Evolutionary conservation across 2,888 invertebrate species (phyloP).

Genomic region (Drosophila flavopinicola): DNA sequence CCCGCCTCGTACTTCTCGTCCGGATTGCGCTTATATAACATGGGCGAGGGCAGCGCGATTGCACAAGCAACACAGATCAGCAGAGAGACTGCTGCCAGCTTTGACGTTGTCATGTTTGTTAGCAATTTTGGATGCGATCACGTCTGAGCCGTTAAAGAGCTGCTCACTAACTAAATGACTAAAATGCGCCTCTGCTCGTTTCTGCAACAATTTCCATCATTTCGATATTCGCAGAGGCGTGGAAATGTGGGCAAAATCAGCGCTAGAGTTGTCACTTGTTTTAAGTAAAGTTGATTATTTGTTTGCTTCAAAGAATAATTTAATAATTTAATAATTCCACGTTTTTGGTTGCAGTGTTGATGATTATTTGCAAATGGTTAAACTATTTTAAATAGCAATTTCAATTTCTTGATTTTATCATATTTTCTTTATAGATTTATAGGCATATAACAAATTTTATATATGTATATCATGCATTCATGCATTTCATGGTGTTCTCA

Average conservation of each 20-base stretch:
- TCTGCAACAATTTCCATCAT: not conserved
- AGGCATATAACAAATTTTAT: no score
- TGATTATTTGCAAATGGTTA: no score
- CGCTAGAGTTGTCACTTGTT: constrained; percentile 3
- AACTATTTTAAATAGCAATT: no score
- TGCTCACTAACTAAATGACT: constrained; percentile 41
- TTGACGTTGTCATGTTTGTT: not conserved
- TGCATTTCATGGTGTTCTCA: no score
- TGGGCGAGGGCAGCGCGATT: constrained; percentile 82
- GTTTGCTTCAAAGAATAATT: no score
- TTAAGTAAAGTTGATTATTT: no score
- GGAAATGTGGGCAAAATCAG: constrained; percentile 4
- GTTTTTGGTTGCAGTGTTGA: no score
- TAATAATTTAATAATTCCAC: no score
- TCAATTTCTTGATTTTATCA: no score
- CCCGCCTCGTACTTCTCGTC: constrained; percentile 85
- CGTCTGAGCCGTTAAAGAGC: constrained; percentile 30
- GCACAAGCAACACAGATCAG: constrained; percentile 34
- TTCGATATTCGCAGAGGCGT: constrained; percentile 17
- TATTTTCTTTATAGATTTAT: no score
- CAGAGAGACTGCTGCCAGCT: constrained; percentile 43
- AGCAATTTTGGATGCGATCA: constrained; percentile 21
- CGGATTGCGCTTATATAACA: constrained; percentile 85
- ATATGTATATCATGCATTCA: no score
- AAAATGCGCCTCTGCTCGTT: constrained; percentile 15